Base-by-base conservation (phyloP, 2,113 vertebrate genomes). In the Pseudois nayaur region DNA sequence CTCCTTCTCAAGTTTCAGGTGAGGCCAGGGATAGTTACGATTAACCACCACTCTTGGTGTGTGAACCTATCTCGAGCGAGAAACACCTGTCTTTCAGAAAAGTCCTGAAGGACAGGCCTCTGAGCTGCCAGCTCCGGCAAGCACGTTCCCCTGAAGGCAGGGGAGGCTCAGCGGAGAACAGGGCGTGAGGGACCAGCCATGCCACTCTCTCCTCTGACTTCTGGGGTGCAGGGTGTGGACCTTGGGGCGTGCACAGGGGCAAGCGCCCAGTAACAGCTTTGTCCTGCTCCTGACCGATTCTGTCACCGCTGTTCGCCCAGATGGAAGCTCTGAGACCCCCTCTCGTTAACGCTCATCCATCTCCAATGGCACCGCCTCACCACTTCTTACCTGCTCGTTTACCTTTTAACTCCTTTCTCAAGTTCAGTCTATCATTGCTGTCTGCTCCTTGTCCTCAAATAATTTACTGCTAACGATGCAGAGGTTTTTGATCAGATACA, bases 241-340 rank as follows among this genome's bases (percentile, higher is more conserved):
- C 6, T 12, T 1, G 52, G 45, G 23, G 33, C 1, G 0, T 19
- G 64, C 0, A 14, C 12, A 57, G 33, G 23, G 50, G n/a, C 27
- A 17, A 8, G 50, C 12, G 12, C 6, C 3, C 0, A 0, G 25
- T 1, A 57, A 33, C 31, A 7, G 0, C 4, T 48, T 4, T n/a
- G 31, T 17, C 60, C 50, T 11, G 36, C 23, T 17, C 60, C 50
- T 11, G 36, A 29, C 14, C 57, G 33, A 33, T 2, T 23, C 4
- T 67, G 82, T 36, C 52, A 16, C 7, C 85, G 57, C 55, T 29
- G 2, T 8, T 12, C 3, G 0, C 36, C 48, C 10, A 33, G 0
- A 0, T 0, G 27, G 11, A 31, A n/a, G 59, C 59, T 88, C 62
- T 48, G 6, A 33, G 57, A 3, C 8, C 6, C 36, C 3, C 4